Evolutionary conservation across 2,888 invertebrate genomes (phyloP).

Genomic region (Cremastinae sp.): DNA sequence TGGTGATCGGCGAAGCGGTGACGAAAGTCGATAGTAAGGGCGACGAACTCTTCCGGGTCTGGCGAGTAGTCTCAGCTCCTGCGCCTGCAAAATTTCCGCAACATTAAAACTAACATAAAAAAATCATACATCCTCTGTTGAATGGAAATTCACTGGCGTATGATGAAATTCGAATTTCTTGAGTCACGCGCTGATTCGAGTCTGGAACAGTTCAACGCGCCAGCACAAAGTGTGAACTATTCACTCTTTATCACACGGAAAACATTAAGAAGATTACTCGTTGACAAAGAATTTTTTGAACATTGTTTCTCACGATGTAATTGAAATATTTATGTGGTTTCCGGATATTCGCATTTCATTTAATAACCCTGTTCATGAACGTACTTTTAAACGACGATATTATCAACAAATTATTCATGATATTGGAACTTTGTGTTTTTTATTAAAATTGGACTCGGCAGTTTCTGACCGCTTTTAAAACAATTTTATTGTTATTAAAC

Average conservation of each 20-base stretch:
- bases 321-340: too few species aligned
- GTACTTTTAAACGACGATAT: too few species aligned
- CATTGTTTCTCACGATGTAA: too few species aligned
- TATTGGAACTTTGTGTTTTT: too few species aligned
- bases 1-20: constrained; percentile 64
- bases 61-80: constrained; percentile 72
- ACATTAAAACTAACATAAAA: too few species aligned
- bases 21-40: constrained; percentile 67
- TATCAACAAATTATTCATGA: too few species aligned
- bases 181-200: constrained; percentile 74
- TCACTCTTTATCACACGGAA: constrained; percentile 6
- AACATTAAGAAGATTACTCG: constrained; percentile 2
- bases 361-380: too few species aligned
- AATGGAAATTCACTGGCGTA: constrained; percentile 39
- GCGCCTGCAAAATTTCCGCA: constrained; percentile 72
- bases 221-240: constrained; percentile 36
- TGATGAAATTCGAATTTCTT: constrained; percentile 68
- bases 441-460: too few species aligned
- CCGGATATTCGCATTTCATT: too few species aligned
- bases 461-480: too few species aligned
- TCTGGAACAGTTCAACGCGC: constrained; percentile 68
- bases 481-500: too few species aligned
- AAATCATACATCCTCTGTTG: constrained; percentile 39
- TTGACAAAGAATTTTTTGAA: constrained; percentile 2
- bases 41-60: constrained; percentile 70